Percentiles rank a stretch among this genome's conserved stretches.
These are phyloP conservation scores for Siderastrea siderea DNA, from an alignment of 92 coral and sea anemone species.

Conservation along the genomic window DNA sequence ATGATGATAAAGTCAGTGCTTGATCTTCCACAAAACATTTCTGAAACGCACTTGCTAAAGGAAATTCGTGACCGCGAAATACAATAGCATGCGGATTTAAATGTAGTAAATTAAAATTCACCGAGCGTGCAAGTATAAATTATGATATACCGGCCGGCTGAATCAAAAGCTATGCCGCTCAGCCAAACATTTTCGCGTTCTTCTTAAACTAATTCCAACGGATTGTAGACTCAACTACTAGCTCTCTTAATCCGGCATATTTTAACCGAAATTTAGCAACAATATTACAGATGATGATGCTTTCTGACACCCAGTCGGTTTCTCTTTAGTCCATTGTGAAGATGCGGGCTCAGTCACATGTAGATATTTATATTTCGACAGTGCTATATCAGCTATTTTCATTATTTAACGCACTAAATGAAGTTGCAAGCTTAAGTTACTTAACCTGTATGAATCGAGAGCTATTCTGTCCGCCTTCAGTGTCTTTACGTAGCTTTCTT, in stretches of 20 bases:
- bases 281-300: no score
- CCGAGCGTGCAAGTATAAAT: constrained; percentile 1
- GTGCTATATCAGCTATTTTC: background rate
- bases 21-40: background rate
- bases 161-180: background rate
- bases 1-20: background rate
- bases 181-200: background rate
- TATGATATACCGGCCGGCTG: background rate
- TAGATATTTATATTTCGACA: background rate
- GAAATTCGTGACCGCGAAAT: background rate
- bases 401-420: constrained; percentile 6
- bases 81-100: constrained; percentile 19
- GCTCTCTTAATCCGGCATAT: background rate
- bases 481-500: constrained; percentile 57
- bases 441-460: constrained; percentile 44
- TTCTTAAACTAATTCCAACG: background rate
- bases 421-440: background rate
- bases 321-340: background rate
- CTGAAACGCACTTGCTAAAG: background rate
- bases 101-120: constrained; percentile 24
- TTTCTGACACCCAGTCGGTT: background rate
- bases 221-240: background rate
- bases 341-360: background rate
- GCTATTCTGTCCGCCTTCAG: constrained; percentile 25
- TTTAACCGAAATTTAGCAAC: background rate